These are phyloP conservation scores for Panzeria rudis DNA, from an alignment of 2,888 invertebrate species.

Conservation along the genomic window DNA sequence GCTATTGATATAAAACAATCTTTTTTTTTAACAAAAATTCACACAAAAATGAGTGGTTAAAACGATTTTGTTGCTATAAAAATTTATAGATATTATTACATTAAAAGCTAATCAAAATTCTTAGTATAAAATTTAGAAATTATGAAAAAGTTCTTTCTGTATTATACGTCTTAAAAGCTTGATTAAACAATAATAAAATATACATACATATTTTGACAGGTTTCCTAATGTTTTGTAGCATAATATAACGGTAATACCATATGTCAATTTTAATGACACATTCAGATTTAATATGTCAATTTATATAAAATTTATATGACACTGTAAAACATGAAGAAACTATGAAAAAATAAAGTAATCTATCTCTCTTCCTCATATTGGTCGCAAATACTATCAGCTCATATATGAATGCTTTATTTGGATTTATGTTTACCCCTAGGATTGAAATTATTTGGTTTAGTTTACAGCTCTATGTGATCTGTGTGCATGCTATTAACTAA, in stretches of 20 bases:
- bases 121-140: constrained; percentile 20
- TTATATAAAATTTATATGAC: constrained; percentile 79
- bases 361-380: constrained; percentile 1
- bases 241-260: constrained; percentile 77
- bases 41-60: neutral
- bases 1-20: too few relatives aligned
- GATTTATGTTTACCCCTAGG: constrained; percentile 72
- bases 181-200: constrained; percentile 68
- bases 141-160: constrained; percentile 1
- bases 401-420: constrained; percentile 11
- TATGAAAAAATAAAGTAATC: neutral
- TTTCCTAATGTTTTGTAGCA: constrained; percentile 66
- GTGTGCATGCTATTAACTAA: constrained; percentile 24
- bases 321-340: constrained; percentile 4
- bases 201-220: constrained; percentile 73
- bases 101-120: constrained; percentile 19
- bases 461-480: constrained; percentile 9
- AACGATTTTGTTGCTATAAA: constrained; percentile 54
- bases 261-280: constrained; percentile 79
- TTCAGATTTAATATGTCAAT: constrained; percentile 82
- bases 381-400: neutral
- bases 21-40: too few relatives aligned
- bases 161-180: constrained; percentile 28
- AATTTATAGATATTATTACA: constrained; percentile 58
- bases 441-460: constrained; percentile 25